Evolutionary conservation across 1,140 invertebrate species (phyloP).

Genomic region (Trichonephila clavipes): DNA sequence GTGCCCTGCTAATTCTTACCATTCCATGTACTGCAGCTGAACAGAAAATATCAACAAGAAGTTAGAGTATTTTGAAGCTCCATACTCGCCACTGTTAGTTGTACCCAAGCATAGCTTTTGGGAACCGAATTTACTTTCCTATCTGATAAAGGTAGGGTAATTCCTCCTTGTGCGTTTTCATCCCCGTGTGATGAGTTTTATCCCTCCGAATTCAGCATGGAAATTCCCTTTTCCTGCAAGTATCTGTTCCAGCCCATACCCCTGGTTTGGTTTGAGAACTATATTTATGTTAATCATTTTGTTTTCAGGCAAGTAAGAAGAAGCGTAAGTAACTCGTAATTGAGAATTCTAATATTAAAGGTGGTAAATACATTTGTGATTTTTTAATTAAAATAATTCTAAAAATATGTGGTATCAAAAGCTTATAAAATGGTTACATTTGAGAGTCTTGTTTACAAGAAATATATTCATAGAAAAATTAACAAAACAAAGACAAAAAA

Average conservation of each 20-base stretch:
- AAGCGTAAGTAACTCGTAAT: not conserved
- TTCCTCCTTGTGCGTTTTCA: conserved; percentile 66
- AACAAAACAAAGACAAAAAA: too few relatives aligned
- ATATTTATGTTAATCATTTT: not conserved
- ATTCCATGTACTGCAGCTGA: conserved; percentile 75
- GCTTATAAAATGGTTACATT: too few relatives aligned
- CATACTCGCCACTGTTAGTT: conserved; percentile 58
- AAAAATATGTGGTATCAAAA: too few relatives aligned
- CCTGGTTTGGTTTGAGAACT: not conserved
- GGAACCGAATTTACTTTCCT: conserved; percentile 68
- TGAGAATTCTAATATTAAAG: too few relatives aligned
- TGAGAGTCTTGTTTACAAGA: too few relatives aligned
- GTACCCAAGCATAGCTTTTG: conserved; percentile 69
- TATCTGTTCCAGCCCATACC: not conserved
- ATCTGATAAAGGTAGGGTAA: conserved; percentile 72
- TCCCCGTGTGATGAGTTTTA: conserved; percentile 58
- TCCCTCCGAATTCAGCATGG: conserved; percentile 45
- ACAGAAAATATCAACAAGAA: conserved; percentile 59
- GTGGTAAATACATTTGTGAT: too few relatives aligned
- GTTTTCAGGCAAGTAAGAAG: not conserved
- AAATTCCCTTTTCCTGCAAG: not conserved
- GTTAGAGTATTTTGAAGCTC: conserved; percentile 72
- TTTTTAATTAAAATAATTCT: too few relatives aligned
- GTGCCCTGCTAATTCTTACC: conserved; percentile 75
- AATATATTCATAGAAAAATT: too few relatives aligned